Base-by-base conservation (phyloP, 2,888 invertebrate species). In the Mythimna ferrago region DNA sequence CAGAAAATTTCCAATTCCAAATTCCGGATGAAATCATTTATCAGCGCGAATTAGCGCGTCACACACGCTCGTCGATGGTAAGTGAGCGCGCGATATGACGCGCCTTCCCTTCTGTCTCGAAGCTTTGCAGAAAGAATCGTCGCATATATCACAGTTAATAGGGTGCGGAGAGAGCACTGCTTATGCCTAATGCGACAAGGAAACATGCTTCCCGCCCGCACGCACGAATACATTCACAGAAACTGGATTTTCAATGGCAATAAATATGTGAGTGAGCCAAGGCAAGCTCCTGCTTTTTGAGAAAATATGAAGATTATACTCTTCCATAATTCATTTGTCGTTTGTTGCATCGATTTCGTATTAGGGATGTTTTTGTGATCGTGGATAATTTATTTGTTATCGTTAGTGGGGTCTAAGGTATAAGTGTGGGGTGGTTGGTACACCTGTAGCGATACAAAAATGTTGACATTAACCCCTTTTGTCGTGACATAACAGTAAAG, bases 171-270 rank as follows among this genome's bases (percentile, higher is more conserved):
- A 95, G 94, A 95, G 94, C 94, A 96, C 95, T 96, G 94, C 96
- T 96, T 96, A 95, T 95, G 94, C 95, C 94, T 96, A 96, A 96
- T 96, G 96, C 93, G 95, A 95, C 95, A 95, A 93, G 95, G 95
- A 93, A 95, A 95, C 95, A 95, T 94, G 95, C 90, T 92, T 87
- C 92, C 91, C 92, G 91, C 92, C 89, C 91, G 92, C 91, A 92
- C 91, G 88, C 91, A 78, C 87, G 93, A 92, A 93, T 93, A 94
- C 92, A 93, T 94, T 93, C 90, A 86, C 92, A 91, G 92, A 91
- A 86, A 93, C 93, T 93, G 93, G 91, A 90, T 94, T 93, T 93
- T 92, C 93, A 93, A 93, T 93, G 92, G 92, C 92, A 92, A 95
- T 95, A 95, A 95, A 95, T 95, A 93, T 92, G 87, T 89, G 89